Conservation (phyloP, 1,140 invertebrate genomes). For the Tetragnatha versicolor region DNA sequence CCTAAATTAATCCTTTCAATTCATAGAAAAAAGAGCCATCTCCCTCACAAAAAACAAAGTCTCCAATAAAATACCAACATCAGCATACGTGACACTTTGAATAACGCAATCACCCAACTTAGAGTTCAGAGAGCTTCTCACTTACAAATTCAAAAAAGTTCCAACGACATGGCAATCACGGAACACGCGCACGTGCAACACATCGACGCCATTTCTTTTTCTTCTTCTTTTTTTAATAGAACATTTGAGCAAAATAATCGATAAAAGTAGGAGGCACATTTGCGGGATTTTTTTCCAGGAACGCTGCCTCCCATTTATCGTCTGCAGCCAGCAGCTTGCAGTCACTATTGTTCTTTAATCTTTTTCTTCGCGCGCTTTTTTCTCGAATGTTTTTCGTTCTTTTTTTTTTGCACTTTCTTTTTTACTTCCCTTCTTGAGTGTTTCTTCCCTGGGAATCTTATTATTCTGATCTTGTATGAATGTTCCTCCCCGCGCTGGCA, state of each 20-base stretch:
- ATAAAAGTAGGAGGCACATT: slow-evolving; percentile 40
- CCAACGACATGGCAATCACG: no score
- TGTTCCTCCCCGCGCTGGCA: slow-evolving; percentile 28
- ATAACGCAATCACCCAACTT: no score
- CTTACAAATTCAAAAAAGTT: no score
- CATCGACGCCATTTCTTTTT: slow-evolving; percentile 4
- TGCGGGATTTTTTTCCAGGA: slow-evolving; percentile 34
- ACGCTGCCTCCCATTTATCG: slow-evolving; percentile 36
- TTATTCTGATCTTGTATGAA: slow-evolving; percentile 52
- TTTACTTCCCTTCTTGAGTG: slow-evolving; percentile 10
- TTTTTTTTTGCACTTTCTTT: background rate
- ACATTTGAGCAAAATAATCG: slow-evolving; percentile 41
- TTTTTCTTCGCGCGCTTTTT: slow-evolving; percentile 42
- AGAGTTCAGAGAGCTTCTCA: no score
- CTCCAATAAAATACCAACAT: no score
- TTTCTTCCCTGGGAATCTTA: slow-evolving; percentile 45
- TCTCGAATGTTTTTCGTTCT: background rate
- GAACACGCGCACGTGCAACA: slow-evolving; percentile 26
- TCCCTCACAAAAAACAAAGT: no score
- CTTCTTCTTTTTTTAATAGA: background rate
- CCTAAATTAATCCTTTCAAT: no score
- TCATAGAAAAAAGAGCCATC: no score
- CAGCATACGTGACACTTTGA: no score
- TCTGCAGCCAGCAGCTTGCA: slow-evolving; percentile 44
- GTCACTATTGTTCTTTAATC: slow-evolving; percentile 53